Evolutionary conservation across 2,888 invertebrate species (phyloP).

Genomic region (Dryocosmus kuriphilus): DNA sequence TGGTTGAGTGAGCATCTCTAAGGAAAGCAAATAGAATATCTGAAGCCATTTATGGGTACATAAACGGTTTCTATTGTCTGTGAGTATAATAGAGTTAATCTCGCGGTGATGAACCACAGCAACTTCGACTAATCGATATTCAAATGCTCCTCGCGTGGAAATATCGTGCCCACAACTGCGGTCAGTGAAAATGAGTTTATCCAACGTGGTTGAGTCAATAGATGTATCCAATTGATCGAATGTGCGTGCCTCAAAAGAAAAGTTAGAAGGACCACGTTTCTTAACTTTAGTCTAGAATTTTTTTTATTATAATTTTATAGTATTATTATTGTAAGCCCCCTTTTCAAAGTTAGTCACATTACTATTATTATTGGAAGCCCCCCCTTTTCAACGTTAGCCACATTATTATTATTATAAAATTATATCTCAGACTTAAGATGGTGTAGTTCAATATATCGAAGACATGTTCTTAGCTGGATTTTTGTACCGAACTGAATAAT

Average conservation of each 20-base stretch:
- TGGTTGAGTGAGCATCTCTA: constrained; percentile 15
- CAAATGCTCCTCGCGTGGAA: constrained; percentile 70
- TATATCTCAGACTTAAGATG: too few species aligned
- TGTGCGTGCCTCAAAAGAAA: constrained; percentile 19
- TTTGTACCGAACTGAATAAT: too few species aligned
- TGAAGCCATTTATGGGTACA: constrained; percentile 75
- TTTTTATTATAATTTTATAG: too few species aligned
- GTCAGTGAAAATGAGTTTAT: constrained; percentile 60
- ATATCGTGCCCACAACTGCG: constrained; percentile 59
- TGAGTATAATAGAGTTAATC: constrained; percentile 77
- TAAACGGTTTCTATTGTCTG: constrained; percentile 77
- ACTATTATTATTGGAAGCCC: too few species aligned
- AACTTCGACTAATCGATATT: constrained; percentile 69
- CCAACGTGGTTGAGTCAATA: constrained; percentile 36
- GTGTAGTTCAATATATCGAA: too few species aligned
- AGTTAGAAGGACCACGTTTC: neutral
- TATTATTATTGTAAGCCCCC: too few species aligned
- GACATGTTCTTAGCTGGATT: too few species aligned
- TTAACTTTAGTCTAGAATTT: too few species aligned
- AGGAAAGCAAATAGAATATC: constrained; percentile 61
- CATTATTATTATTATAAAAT: too few species aligned
- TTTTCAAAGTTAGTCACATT: too few species aligned
- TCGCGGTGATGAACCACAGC: constrained; percentile 75
- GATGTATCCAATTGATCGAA: neutral
- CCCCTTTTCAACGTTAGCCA: too few species aligned